Percentiles rank a stretch among this genome's conserved stretches.
These are phyloP conservation scores for Adelges cooleyi DNA, from an alignment of 1,140 invertebrate species.

Conservation along the genomic window DNA sequence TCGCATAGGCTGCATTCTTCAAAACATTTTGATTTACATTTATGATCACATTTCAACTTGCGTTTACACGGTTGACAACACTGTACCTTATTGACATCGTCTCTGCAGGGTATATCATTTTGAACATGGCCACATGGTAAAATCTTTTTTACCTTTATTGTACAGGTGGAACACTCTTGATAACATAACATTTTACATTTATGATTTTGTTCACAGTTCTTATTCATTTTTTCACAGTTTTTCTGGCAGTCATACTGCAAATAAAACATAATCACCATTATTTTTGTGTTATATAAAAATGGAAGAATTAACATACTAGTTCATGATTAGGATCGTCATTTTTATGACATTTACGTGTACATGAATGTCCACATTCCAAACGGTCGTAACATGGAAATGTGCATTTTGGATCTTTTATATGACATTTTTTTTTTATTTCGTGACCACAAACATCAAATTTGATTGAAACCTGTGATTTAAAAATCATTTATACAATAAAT, in stretches of 20 bases:
- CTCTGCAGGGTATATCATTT: background rate
- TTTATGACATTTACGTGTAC: conserved; percentile 30
- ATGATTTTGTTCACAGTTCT: conserved; percentile 40
- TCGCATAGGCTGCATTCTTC: background rate
- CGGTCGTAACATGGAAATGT: conserved; percentile 12
- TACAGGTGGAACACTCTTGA: conserved; percentile 38
- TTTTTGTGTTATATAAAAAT: background rate
- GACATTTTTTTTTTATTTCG: conserved; percentile 32
- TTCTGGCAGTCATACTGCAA: background rate
- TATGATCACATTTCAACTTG: background rate
- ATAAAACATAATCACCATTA: background rate
- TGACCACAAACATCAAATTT: conserved; percentile 41
- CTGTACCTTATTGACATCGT: background rate
- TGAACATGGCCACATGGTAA: background rate
- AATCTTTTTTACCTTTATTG: background rate
- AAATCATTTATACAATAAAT: background rate
- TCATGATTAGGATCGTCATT: conserved; percentile 31
- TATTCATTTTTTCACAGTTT: conserved; percentile 39
- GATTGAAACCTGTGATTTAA: background rate
- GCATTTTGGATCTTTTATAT: background rate
- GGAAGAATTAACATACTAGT: background rate
- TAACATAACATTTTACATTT: conserved; percentile 41
- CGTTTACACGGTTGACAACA: background rate
- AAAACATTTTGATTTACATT: conserved; percentile 1
- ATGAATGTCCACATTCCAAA: conserved; percentile 34